Evolutionary conservation across 2,113 vertebrate genomes (phyloP).

Genomic region (Aramus guarauna): DNA sequence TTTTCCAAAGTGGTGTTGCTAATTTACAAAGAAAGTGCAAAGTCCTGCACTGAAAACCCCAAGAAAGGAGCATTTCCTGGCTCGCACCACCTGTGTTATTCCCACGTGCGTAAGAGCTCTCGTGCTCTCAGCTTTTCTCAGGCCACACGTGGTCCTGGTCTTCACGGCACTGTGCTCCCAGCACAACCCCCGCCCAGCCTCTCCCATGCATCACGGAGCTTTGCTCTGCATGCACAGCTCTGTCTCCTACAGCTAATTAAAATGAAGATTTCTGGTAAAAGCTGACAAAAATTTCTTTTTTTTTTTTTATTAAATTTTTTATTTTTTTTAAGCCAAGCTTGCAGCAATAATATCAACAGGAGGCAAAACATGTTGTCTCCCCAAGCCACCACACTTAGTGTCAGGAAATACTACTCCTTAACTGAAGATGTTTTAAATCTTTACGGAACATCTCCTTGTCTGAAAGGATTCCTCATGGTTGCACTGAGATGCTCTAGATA

Average conservation of each 20-base stretch:
- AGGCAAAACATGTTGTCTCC: background rate
- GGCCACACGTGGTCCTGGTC: fast-evolving
- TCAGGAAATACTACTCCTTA: background rate
- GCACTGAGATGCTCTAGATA: background rate
- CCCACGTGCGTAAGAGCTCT: background rate
- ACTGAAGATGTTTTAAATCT: background rate
- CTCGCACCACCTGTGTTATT: background rate
- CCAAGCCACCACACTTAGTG: background rate
- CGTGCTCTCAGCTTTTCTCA: background rate
- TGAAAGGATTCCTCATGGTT: background rate
- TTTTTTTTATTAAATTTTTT: background rate
- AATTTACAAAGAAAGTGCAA: background rate
- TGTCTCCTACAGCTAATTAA: background rate
- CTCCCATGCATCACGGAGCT: fast-evolving
- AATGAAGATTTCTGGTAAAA: background rate
- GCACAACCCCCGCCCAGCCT: background rate
- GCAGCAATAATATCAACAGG: background rate
- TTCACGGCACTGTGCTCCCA: background rate
- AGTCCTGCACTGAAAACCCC: background rate
- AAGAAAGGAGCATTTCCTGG: background rate
- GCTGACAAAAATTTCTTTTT: background rate
- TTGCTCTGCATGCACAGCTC: background rate
- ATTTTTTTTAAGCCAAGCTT: background rate
- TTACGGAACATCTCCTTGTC: background rate
- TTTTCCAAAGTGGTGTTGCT: background rate